Conservation (phyloP, 1,140 invertebrate genomes). For the Drosophila funebris region DNA sequence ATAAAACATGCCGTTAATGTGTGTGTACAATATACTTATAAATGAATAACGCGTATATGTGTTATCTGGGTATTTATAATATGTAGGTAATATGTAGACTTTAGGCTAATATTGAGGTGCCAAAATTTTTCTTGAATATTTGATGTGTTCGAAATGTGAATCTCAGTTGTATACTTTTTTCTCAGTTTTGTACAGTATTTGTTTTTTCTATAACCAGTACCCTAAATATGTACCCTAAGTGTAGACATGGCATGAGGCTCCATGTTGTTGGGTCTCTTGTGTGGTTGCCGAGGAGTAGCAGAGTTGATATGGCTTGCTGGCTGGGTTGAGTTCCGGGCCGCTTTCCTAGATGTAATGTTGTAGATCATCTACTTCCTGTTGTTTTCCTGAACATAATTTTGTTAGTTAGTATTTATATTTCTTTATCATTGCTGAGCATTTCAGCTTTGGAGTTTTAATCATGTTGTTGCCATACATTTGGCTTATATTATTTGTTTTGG, state of each 20-base stretch:
- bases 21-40: too few species aligned
- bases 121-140: not conserved
- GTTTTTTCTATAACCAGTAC: slow-evolving; percentile 67
- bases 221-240: slow-evolving; percentile 58
- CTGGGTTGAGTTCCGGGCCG: not conserved
- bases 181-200: slow-evolving; percentile 23
- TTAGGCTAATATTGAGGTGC: slow-evolving; percentile 16
- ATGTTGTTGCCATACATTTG: not conserved
- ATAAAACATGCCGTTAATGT: too few species aligned
- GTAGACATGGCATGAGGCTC: slow-evolving; percentile 26
- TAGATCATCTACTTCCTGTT: slow-evolving; percentile 22
- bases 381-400: slow-evolving; percentile 1
- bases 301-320: slow-evolving; percentile 4
- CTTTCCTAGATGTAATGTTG: slow-evolving; percentile 5
- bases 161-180: slow-evolving; percentile 28
- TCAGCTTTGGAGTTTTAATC: too few species aligned
- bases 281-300: not conserved
- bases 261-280: slow-evolving; percentile 37
- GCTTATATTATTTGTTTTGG: slow-evolving; percentile 20
- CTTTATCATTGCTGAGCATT: not conserved
- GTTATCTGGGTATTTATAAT: not conserved
- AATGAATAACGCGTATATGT: too few species aligned
- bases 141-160: slow-evolving; percentile 23
- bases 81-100: not conserved
- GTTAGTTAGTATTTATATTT: slow-evolving; percentile 8